Conservation (phyloP, 2,797 vertebrate genomes). For the Adelosebastes latens region DNA sequence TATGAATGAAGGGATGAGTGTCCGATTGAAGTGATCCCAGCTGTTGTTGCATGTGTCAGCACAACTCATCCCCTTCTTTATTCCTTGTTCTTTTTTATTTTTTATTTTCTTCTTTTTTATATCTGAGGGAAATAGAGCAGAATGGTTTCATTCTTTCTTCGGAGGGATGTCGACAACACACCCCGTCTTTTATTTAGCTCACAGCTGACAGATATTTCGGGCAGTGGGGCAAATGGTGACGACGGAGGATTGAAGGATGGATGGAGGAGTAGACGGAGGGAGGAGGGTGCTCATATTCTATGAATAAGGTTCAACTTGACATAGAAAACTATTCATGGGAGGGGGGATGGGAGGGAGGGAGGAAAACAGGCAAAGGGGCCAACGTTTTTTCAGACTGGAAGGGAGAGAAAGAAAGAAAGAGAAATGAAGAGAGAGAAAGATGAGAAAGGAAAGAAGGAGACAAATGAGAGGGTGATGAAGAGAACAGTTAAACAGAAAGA, state of each 20-base stretch:
- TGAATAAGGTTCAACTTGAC: conserved; percentile 58
- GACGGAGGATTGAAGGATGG: conserved; percentile 41
- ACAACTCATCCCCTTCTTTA: conserved; percentile 6
- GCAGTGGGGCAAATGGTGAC: conserved; percentile 59
- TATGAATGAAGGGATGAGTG: neutral
- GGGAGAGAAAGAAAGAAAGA: too few relatives aligned
- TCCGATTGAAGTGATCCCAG: neutral
- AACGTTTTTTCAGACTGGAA: neutral
- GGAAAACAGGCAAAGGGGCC: neutral
- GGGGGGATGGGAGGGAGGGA: neutral
- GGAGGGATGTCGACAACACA: conserved; percentile 24
- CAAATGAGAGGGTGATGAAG: conserved; percentile 11
- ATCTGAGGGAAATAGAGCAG: conserved; percentile 62
- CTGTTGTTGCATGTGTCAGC: neutral
- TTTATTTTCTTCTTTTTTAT: neutral
- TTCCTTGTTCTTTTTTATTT: neutral
- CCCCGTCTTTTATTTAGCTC: conserved; percentile 15
- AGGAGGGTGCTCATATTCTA: conserved; percentile 9
- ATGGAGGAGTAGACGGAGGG: conserved; percentile 4
- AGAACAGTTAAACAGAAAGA: neutral
- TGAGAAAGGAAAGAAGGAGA: neutral
- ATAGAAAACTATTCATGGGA: conserved; percentile 68
- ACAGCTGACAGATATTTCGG: conserved; percentile 70
- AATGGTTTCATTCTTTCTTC: conserved; percentile 57
- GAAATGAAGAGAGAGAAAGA: neutral